Conservation (phyloP, 2,888 invertebrate species). For the Diadegma fenestrale region DNA sequence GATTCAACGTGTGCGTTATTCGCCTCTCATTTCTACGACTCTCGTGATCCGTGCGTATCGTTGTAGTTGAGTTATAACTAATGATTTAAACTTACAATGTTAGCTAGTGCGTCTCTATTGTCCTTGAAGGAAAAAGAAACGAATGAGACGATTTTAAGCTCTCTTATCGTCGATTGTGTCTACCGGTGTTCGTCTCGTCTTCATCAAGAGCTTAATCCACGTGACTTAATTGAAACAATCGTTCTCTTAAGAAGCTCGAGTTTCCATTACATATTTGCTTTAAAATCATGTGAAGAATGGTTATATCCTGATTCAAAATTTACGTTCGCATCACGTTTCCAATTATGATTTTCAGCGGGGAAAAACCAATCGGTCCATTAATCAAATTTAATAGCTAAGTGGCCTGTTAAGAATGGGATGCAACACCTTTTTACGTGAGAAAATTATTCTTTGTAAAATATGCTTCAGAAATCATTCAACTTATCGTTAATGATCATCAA, state of each 20-base stretch:
- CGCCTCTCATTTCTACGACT: constrained; percentile 30
- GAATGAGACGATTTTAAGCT: constrained; percentile 21
- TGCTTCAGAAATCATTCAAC: too few species aligned
- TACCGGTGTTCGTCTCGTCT: constrained; percentile 7
- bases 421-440: too few species aligned
- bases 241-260: constrained; percentile 8
- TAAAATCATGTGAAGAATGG: constrained; percentile 39
- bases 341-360: constrained; percentile 16
- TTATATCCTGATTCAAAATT: background rate
- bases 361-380: constrained; percentile 21
- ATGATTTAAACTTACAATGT: constrained; percentile 58
- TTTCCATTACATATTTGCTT: constrained; percentile 34
- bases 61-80: constrained; percentile 32
- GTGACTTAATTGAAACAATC: constrained; percentile 50
- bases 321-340: background rate
- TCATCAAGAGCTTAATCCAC: constrained; percentile 23
- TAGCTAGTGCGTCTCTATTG: constrained; percentile 18
- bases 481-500: too few species aligned
- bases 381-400: too few species aligned
- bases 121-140: constrained; percentile 38
- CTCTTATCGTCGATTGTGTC: constrained; percentile 42
- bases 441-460: too few species aligned
- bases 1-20: background rate
- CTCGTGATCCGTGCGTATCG: constrained; percentile 24
- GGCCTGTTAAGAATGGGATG: too few species aligned